Base-by-base conservation (phyloP, 2,113 vertebrate species). In the Chaenogobius annularis region DNA sequence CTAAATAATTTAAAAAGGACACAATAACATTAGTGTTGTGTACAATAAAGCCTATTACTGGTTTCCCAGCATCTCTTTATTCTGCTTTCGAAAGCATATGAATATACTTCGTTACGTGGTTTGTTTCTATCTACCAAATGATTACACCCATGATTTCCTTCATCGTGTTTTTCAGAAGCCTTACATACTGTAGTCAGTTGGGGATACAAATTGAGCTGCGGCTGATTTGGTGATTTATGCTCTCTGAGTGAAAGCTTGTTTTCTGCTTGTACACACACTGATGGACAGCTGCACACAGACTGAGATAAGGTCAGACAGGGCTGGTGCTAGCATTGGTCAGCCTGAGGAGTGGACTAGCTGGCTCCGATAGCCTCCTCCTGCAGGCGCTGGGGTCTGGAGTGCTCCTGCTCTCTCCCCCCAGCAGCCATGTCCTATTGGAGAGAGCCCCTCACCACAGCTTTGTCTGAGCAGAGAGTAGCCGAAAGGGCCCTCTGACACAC, bases 351-450 rank as follows among this genome's bases (percentile, higher is more conserved):
- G 78, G 86, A 88, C 85, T 75, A 72, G 65, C 78, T 79, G 83
- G 81, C 85, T 84, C 80, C 85, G 90, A 90, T 90, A 91, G 85
- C 76, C 81, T 84, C 79, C 80, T 91, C 84, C 90, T 90, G 84
- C 84, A 85, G 90, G 91, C 83, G 66, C 81, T 83, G 14, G 72
- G 76, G 85, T 83, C 85, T 90, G 81, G 89, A 90, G 88, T 87
- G 83, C 68, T 74, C 82, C 86, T 81, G 74, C 87, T 85, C 82
- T 47, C 82, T 65, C 73, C 79, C 83, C 88, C 85, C 79, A 87
- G 90, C 89, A 90, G 88, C 88, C 84, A 88, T 90, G 89, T 92
- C 90, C 90, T 91, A 81, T 76, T 91, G 83, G 91, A 92, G 90
- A 89, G 90, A 91, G 84, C 83, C 88, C 91, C 91, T 90, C 91